These are phyloP conservation scores for Lydus trimaculatus DNA, from an alignment of 2,888 invertebrate species.

Conservation along the genomic window DNA sequence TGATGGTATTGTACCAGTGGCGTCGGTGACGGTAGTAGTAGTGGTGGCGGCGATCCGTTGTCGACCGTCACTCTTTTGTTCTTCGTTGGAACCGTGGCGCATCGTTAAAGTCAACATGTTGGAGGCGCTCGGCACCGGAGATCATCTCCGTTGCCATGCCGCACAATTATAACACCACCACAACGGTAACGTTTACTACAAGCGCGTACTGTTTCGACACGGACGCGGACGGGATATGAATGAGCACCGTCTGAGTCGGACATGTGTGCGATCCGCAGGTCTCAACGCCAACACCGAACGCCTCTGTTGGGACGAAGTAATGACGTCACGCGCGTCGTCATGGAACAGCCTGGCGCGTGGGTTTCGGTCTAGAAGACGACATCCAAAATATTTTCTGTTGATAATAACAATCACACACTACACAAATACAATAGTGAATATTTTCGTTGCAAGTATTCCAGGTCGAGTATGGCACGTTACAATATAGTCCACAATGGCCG, in stretches of 20 bases:
- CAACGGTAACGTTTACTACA: constrained; percentile 60
- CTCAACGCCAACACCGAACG: constrained; percentile 43
- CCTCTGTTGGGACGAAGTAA: constrained; percentile 50
- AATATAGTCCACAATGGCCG: constrained; percentile 20
- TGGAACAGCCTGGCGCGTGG: constrained; percentile 47
- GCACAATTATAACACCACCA: constrained; percentile 61
- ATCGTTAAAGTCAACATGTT: constrained; percentile 69
- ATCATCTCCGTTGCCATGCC: constrained; percentile 61
- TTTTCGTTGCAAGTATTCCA: constrained; percentile 5
- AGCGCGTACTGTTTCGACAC: constrained; percentile 49
- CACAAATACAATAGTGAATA: neutral
- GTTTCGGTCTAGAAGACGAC: constrained; percentile 32
- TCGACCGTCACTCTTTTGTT: constrained; percentile 45
- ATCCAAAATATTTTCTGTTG: neutral
- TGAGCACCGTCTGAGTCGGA: constrained; percentile 29
- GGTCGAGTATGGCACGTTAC: constrained; percentile 24
- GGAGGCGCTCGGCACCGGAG: constrained; percentile 66
- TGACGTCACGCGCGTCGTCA: constrained; percentile 57
- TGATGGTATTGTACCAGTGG: constrained; percentile 41
- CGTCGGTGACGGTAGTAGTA: constrained; percentile 53
- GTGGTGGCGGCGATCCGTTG: constrained; percentile 44
- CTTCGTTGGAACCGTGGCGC: constrained; percentile 75
- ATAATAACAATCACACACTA: neutral
- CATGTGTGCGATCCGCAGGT: constrained; percentile 55
- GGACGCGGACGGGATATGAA: constrained; percentile 49